Percentiles rank a stretch among this genome's conserved stretches.
Conservation (phyloP, 2,113 vertebrate genomes). For the Kryptolebias marmoratus region DNA sequence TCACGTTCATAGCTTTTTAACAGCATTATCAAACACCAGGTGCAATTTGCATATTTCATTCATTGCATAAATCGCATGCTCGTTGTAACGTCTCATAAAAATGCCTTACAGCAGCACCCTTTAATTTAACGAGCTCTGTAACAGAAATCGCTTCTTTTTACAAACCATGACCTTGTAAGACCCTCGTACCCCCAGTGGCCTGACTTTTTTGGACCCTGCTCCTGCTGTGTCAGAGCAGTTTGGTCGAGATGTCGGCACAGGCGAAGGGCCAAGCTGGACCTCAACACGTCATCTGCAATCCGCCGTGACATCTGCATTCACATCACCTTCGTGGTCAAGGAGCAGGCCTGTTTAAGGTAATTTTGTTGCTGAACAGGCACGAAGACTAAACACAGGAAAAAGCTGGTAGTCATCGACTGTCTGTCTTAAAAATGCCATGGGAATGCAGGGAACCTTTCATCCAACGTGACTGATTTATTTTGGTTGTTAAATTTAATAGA, state of each 20-base stretch:
- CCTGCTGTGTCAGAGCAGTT: conserved; percentile 25
- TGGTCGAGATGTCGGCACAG: conserved; percentile 59
- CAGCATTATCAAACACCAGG: neutral
- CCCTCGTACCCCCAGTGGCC: conserved; percentile 26
- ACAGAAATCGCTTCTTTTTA: conserved; percentile 15
- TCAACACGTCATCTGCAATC: conserved; percentile 44
- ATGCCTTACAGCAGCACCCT: neutral
- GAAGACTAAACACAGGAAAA: conserved; percentile 40
- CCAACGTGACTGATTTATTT: conserved; percentile 44
- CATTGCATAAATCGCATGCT: conserved; percentile 1
- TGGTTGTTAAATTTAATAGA: conserved; percentile 36
- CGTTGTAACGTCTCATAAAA: conserved; percentile 9
- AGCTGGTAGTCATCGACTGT: too few species aligned
- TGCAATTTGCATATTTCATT: conserved; percentile 2
- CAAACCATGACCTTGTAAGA: conserved; percentile 35
- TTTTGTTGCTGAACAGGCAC: neutral
- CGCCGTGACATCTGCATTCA: conserved; percentile 39
- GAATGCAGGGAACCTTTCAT: too few species aligned
- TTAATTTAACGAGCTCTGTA: conserved; percentile 1
- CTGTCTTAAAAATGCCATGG: conserved; percentile 29
- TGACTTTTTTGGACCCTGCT: conserved; percentile 29
- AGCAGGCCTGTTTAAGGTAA: conserved; percentile 33
- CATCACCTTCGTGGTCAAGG: conserved; percentile 29
- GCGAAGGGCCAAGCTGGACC: conserved; percentile 37
- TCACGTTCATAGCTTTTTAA: neutral